Conservation (phyloP, 2,113 vertebrate genomes). For the Rhea pennata region DNA sequence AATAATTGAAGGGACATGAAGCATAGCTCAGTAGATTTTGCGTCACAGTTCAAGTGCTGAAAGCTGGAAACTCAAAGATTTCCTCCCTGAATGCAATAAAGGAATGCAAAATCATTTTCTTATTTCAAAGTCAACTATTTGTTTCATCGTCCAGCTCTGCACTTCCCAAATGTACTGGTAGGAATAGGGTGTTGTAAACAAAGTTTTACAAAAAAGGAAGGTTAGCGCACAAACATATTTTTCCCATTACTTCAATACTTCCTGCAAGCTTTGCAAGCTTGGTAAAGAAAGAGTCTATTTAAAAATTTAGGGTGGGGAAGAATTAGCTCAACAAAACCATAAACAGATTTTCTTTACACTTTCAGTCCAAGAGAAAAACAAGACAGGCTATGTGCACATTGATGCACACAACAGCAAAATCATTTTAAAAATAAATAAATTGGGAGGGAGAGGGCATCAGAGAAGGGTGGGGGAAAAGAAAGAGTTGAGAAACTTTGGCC, state of each 20-base stretch:
- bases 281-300: slow-evolving; percentile 62
- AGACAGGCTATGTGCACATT: slow-evolving; percentile 17
- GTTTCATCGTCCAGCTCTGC: not conserved
- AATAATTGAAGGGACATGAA: not conserved
- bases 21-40: not conserved
- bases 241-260: slow-evolving; percentile 47
- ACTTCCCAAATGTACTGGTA: slow-evolving; percentile 12
- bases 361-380: slow-evolving; percentile 59
- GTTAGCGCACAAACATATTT: slow-evolving; percentile 44
- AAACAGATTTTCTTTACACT: slow-evolving; percentile 66
- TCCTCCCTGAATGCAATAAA: not conserved
- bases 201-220: slow-evolving; percentile 38
- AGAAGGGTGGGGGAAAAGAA: not conserved
- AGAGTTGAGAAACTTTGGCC: not conserved
- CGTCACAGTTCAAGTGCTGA: not conserved
- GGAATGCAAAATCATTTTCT: not conserved
- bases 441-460: slow-evolving; percentile 23
- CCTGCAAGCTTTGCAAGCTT: slow-evolving; percentile 18
- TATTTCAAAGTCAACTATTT: not conserved
- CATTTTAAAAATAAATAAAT: slow-evolving; percentile 26
- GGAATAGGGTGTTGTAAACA: slow-evolving; percentile 17
- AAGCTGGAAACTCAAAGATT: not conserved
- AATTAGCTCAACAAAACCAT: slow-evolving; percentile 70
- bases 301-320: slow-evolving; percentile 61
- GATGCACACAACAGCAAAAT: slow-evolving; percentile 47